Conservation (phyloP, 2,888 invertebrate species). For the Drosophila setosimentum region DNA sequence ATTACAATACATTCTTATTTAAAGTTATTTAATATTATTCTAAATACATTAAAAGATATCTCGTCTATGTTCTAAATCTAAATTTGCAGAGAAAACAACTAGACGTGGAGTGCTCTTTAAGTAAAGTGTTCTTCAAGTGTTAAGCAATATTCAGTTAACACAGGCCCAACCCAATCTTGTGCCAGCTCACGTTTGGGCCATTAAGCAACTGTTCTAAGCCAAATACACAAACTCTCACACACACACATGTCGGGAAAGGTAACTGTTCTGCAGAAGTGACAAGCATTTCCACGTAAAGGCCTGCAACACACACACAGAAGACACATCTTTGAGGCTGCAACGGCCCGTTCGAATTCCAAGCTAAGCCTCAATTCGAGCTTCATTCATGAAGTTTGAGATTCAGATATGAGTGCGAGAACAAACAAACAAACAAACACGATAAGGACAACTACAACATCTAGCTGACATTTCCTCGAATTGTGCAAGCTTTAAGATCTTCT, state of each 20-base stretch:
- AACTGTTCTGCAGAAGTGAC: constrained; percentile 70
- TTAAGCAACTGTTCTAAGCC: constrained; percentile 54
- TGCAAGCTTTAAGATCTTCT: constrained; percentile 51
- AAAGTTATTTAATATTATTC: not conserved
- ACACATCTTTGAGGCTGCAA: constrained; percentile 18
- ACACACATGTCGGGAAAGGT: constrained; percentile 32
- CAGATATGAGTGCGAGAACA: constrained; percentile 56
- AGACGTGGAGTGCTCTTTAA: too few relatives aligned
- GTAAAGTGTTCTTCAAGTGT: constrained; percentile 10
- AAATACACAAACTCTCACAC: constrained; percentile 10
- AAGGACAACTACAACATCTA: constrained; percentile 45
- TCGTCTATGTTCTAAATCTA: not conserved
- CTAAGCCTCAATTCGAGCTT: constrained; percentile 40
- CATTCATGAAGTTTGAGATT: constrained; percentile 69
- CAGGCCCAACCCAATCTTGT: constrained; percentile 11
- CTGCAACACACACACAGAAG: constrained; percentile 27
- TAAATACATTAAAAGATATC: not conserved
- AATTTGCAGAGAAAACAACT: not conserved
- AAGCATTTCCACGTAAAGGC: constrained; percentile 58
- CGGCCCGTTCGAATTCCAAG: constrained; percentile 10
- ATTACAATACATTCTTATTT: not conserved
- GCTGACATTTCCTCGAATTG: constrained; percentile 64
- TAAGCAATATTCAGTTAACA: constrained; percentile 16
- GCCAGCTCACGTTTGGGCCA: constrained; percentile 69
- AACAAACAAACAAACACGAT: constrained; percentile 15